Conservation (phyloP, 2,888 invertebrate genomes). For the Yponomeuta cagnagella region DNA sequence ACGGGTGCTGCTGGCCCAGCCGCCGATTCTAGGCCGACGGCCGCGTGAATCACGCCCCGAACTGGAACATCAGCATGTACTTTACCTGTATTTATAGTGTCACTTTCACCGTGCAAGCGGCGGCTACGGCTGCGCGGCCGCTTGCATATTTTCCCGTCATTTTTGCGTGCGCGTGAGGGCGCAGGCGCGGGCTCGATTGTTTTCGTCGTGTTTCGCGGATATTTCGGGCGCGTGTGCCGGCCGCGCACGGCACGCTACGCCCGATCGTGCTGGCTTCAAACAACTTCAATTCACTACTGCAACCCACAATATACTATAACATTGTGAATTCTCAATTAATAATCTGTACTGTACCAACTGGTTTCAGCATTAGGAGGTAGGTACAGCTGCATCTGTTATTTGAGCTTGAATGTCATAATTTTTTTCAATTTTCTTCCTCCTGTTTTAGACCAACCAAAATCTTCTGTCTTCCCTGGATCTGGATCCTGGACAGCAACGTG, state of each 20-base stretch:
- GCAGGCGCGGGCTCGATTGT: slow-evolving; percentile 65
- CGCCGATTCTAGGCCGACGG: slow-evolving; percentile 26
- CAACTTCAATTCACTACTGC: slow-evolving; percentile 51
- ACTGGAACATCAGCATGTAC: slow-evolving; percentile 25
- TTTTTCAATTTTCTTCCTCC: too few relatives aligned
- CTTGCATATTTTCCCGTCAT: slow-evolving; percentile 60
- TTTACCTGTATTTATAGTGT: slow-evolving; percentile 20
- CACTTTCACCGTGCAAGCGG: slow-evolving; percentile 17
- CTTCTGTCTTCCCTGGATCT: background rate
- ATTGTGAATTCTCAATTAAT: slow-evolving; percentile 9
- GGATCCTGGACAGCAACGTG: too few relatives aligned
- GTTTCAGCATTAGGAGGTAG: too few relatives aligned
- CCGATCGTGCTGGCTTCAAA: slow-evolving; percentile 57
- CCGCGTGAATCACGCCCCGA: slow-evolving; percentile 22
- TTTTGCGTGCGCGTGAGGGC: slow-evolving; percentile 60
- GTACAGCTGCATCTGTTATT: too few relatives aligned
- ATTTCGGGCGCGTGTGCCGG: slow-evolving; percentile 61
- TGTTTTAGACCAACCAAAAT: background rate
- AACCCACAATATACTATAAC: slow-evolving; percentile 44
- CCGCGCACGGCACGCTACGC: slow-evolving; percentile 58
- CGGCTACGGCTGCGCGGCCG: slow-evolving; percentile 12
- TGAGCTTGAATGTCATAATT: too few relatives aligned
- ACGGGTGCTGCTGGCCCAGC: background rate
- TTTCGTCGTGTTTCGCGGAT: slow-evolving; percentile 73
- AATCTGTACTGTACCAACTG: background rate